A percentile compares a stretch with the other conserved stretches of the same genome.
phyloP scores from a whole-genome alignment of 2,888 invertebrate genomes.

The Rhabditoides inermis region DNA sequence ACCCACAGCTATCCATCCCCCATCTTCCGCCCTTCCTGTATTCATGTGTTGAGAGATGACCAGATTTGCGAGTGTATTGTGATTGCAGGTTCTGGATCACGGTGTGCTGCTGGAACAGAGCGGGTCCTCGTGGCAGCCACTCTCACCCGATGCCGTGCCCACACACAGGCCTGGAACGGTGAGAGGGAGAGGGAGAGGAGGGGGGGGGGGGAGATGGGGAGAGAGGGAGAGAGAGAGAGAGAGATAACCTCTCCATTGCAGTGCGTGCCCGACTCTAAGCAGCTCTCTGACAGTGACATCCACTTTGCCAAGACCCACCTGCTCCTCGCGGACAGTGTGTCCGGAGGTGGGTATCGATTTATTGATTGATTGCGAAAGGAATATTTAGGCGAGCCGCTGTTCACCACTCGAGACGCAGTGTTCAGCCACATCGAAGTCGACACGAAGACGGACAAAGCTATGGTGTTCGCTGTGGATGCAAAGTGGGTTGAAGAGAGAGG shows the following conservation, averaged over 20 bases:
- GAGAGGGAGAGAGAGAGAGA: neutral
- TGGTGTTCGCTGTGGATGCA: conserved; percentile 31
- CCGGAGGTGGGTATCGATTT: conserved; percentile 9
- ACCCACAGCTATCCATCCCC: too few relatives aligned
- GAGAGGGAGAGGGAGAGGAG: neutral
- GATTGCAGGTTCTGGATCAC: conserved; percentile 62
- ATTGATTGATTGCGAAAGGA: too few relatives aligned
- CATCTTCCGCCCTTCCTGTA: too few relatives aligned
- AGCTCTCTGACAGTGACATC: conserved; percentile 78
- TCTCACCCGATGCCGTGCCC: conserved; percentile 74
- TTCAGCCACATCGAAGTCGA: conserved; percentile 85
- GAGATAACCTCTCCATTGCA: too few relatives aligned
- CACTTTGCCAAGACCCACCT: conserved; percentile 95
- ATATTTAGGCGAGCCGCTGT: conserved; percentile 87
- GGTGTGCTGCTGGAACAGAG: conserved; percentile 95
- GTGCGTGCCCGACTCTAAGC: conserved; percentile 85
- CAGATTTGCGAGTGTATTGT: too few relatives aligned
- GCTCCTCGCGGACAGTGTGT: conserved; percentile 87
- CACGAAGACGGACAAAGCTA: conserved; percentile 37
- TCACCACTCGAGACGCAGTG: conserved; percentile 78
- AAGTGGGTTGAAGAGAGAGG: neutral
- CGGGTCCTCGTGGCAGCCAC: conserved; percentile 85
- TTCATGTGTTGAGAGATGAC: too few relatives aligned
- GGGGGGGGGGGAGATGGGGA: neutral
- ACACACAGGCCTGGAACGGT: conserved; percentile 75